These are phyloP conservation scores for Plecturocebus donacophilus DNA, from an alignment of 2,113 vertebrate genomes.

Conservation along the genomic window DNA sequence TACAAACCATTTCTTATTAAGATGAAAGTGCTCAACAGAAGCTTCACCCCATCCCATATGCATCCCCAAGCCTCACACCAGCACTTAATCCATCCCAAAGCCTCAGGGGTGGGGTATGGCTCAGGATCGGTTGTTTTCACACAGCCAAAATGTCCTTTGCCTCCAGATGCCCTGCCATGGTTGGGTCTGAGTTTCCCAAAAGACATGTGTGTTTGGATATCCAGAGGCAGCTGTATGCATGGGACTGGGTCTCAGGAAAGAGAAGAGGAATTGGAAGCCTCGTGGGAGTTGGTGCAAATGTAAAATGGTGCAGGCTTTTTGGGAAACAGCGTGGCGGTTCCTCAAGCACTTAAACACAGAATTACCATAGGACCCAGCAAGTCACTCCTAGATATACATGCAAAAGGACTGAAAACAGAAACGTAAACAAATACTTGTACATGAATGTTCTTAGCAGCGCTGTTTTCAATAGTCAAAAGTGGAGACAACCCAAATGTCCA, in stretches of 20 bases:
- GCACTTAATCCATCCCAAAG: background rate
- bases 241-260: background rate
- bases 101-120: background rate
- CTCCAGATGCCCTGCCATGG: background rate
- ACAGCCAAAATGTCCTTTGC: background rate
- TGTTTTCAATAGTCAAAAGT: background rate
- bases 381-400: background rate
- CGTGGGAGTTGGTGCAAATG: background rate
- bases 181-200: background rate
- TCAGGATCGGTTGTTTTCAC: background rate
- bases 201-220: rapidly evolving
- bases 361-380: background rate
- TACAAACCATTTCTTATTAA: background rate
- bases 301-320: background rate
- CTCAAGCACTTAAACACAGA: background rate
- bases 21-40: background rate
- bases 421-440: background rate
- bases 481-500: background rate
- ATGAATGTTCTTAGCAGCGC: background rate
- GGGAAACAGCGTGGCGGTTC: background rate
- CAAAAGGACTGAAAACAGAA: background rate
- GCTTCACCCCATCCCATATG: background rate
- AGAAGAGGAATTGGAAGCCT: background rate
- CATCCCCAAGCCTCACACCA: background rate
- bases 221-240: background rate